Evolutionary conservation across 2,113 vertebrate genomes (phyloP).

Genomic region (Aix galericulata): DNA sequence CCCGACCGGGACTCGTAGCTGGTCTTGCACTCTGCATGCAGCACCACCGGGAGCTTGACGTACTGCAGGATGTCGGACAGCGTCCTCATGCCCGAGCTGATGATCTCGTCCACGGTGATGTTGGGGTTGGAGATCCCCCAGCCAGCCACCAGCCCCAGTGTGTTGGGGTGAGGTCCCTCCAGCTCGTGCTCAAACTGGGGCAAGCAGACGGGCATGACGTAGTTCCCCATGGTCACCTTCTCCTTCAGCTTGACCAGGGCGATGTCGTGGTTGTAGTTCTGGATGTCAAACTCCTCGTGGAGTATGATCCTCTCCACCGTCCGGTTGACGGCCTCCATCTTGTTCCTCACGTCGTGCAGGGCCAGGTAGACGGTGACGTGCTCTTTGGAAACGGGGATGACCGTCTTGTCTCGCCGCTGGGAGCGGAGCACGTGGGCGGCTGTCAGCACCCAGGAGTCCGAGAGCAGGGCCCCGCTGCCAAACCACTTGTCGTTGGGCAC

Average conservation of each 20-base stretch:
- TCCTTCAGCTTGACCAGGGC: constrained; percentile 88
- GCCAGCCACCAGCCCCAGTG: constrained; percentile 90
- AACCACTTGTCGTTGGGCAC: constrained; percentile 93
- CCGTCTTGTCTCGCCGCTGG: constrained; percentile 84
- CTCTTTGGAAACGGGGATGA: constrained; percentile 86
- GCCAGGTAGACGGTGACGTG: constrained; percentile 88
- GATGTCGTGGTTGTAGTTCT: constrained; percentile 94
- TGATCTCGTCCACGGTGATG: constrained; percentile 75
- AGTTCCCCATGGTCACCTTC: constrained; percentile 76
- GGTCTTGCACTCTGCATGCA: constrained; percentile 86
- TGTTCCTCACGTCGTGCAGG: constrained; percentile 82
- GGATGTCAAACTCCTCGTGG: constrained; percentile 89
- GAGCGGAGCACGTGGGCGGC: constrained; percentile 93
- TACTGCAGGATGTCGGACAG: constrained; percentile 91
- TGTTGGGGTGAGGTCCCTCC: constrained; percentile 78
- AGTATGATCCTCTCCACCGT: constrained; percentile 85
- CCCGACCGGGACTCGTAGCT: constrained; percentile 90
- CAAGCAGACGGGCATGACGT: constrained; percentile 87
- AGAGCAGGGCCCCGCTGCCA: constrained; percentile 93
- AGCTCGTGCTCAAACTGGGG: constrained; percentile 67
- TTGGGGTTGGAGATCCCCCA: constrained; percentile 94
- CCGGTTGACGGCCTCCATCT: constrained; percentile 77
- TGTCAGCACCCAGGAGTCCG: constrained; percentile 90
- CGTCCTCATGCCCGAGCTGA: constrained; percentile 76
- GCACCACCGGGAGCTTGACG: constrained; percentile 92